phyloP scores from a whole-genome alignment of 2,113 vertebrate species.

The Raja brachyura region DNA sequence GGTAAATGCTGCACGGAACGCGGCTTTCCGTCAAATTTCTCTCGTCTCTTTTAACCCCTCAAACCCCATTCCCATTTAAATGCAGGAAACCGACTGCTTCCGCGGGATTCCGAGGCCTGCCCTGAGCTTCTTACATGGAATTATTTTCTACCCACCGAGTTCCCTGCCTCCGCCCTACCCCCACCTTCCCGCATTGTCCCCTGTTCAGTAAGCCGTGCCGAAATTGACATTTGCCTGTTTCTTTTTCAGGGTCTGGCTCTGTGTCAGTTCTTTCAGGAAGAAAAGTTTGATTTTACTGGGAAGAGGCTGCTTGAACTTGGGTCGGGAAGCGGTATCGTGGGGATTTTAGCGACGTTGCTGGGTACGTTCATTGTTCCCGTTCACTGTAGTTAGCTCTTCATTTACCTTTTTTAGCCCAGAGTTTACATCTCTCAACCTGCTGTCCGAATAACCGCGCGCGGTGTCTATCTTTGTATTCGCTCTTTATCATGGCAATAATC shows the following conservation, averaged over 20 bases:
- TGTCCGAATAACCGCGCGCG: too few species aligned
- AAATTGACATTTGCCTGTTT: background rate
- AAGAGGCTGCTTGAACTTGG: slow-evolving; percentile 24
- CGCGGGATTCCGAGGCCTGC: background rate
- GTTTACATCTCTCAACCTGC: too few species aligned
- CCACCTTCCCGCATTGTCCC: background rate
- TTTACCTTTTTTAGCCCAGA: background rate
- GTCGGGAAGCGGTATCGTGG: background rate
- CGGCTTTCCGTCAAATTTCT: background rate
- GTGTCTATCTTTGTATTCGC: background rate
- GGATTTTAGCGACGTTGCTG: background rate
- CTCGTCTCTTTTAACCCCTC: too few species aligned
- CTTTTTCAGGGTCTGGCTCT: background rate
- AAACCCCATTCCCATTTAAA: background rate
- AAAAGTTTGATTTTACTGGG: slow-evolving; percentile 10
- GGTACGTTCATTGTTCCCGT: background rate
- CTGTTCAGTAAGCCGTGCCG: background rate
- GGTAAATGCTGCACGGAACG: too few species aligned
- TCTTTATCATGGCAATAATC: background rate
- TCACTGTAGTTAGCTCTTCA: background rate
- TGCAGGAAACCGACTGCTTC: background rate
- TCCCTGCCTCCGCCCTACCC: background rate
- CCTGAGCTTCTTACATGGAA: background rate
- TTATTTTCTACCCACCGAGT: too few species aligned
- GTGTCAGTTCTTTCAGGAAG: background rate